Evolutionary conservation across 2,113 vertebrate species (phyloP), one percentile per base, ranked within the genome.

Genomic region (Lucifuga dentata): DNA sequence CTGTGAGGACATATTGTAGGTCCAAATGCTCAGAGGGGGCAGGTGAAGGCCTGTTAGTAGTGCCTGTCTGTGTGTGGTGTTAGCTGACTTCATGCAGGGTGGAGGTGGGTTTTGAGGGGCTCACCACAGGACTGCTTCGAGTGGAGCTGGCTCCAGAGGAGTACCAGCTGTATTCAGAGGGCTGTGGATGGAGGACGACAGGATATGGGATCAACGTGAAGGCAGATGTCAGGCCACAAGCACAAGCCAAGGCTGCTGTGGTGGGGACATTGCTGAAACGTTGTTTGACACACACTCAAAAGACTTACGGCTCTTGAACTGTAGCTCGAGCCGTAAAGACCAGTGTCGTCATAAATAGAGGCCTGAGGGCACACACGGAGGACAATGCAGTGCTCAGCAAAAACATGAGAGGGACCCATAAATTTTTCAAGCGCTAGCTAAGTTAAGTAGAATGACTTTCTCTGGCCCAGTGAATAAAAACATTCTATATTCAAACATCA

Each of bases 111-210:
- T 69, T 41, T 38, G 45, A 29, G 51, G 78, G 60, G 87, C 97
- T 98, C 93, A 98, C 97, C 97, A 86, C 90, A 51, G 97, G 95
- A 76, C 96, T 98, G 91, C 92, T 99, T 78, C 84, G 93, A 52
- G 93, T 78, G 53, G 96, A 98, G 81, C 95, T 96, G 68, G 93
- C 69, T 92, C 93, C 93, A 65, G 95, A 97, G 44, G 96, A 97
- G 67, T 91, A 93, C 88, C 87, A 96, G 92, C 95, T 97, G 86
- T 91, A 95, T 86, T 97, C 98, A 82, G 96, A 97, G 9, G 95
- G 95, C 97, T 99, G 91, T 45, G 80, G 68, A 35, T 44, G 15
- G 13, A 35, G 10, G 6, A 50, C 24, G 15, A 79, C 40, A 88
- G 91, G 70, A 85, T 24, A 90, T 68, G 84, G 19, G 53, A 89